Evolutionary conservation across 37 sponge, comb jelly and placozoan genomes (phyloP).

Genomic region (Eunapius fragilis): DNA sequence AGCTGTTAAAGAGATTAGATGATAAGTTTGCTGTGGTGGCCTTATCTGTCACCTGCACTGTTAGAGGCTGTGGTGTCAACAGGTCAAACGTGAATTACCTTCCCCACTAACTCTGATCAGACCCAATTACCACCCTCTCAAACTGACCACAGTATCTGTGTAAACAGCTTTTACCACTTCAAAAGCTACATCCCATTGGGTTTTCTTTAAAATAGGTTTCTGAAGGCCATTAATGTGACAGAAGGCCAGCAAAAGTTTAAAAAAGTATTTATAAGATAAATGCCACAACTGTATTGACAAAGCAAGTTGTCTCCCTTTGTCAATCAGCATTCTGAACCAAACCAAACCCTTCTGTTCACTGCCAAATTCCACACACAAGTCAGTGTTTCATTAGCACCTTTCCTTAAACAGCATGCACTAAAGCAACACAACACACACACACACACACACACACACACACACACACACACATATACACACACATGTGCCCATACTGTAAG

Average conservation of each 20-base stretch:
- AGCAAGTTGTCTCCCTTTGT: not conserved
- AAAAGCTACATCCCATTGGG: not conserved
- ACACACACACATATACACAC: slow-evolving; percentile 17
- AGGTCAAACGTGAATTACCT: not conserved
- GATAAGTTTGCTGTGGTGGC: not conserved
- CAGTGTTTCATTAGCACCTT: not conserved
- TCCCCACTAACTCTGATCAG: too few relatives aligned
- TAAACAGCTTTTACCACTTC: not conserved
- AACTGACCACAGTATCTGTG: not conserved
- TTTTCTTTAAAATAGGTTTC: too few relatives aligned
- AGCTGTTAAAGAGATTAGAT: not conserved
- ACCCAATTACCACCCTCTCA: not conserved
- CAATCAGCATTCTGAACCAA: not conserved
- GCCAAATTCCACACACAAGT: not conserved
- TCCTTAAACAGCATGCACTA: not conserved
- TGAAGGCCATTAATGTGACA: too few relatives aligned
- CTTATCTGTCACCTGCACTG: not conserved
- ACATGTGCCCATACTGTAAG: slow-evolving; percentile 2
- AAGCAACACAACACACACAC: slow-evolving; percentile 3
- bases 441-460: slow-evolving; percentile 27
- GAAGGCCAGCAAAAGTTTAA: too few relatives aligned
- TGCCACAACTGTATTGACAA: too few relatives aligned
- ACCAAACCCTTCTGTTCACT: not conserved
- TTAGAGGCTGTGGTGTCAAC: not conserved
- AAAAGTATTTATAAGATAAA: too few relatives aligned